Percentiles rank a stretch among this genome's conserved stretches.
These are phyloP conservation scores for Scelioninae gen. 1 DNA, from an alignment of 2,888 invertebrate genomes.

Conservation along the genomic window DNA sequence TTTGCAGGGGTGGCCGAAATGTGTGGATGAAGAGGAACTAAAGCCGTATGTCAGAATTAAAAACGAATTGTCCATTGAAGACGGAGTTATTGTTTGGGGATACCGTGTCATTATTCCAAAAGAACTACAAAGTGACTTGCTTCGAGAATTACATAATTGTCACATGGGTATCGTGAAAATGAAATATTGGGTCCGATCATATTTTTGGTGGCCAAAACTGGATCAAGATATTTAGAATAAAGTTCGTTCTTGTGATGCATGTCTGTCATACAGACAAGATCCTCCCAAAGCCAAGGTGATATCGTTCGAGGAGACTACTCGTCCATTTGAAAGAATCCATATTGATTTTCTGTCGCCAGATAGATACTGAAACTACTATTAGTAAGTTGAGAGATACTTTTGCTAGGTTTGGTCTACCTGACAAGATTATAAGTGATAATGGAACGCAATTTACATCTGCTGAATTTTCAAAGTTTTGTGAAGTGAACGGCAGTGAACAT, in stretches of 20 bases:
- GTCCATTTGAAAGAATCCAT: constrained; percentile 57
- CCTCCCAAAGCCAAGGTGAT: constrained; percentile 56
- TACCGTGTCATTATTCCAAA: constrained; percentile 69
- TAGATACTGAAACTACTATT: constrained; percentile 42
- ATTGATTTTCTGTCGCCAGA: constrained; percentile 62
- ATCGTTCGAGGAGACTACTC: constrained; percentile 49
- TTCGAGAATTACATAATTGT: constrained; percentile 55
- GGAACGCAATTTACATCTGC: constrained; percentile 55
- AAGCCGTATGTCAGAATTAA: constrained; percentile 10
- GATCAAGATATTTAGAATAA: constrained; percentile 62
- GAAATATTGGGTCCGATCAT: constrained; percentile 56
- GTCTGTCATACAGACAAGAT: constrained; percentile 39
- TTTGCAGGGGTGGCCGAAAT: constrained; percentile 69
- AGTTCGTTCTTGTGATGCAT: constrained; percentile 44
- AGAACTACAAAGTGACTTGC: constrained; percentile 25
- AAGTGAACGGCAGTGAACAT: constrained; percentile 23
- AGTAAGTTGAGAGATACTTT: constrained; percentile 57
- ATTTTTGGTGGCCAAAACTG: constrained; percentile 68
- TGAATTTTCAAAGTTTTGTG: constrained; percentile 49
- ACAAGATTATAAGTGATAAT: constrained; percentile 67
- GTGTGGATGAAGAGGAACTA: constrained; percentile 13
- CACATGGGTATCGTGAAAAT: constrained; percentile 66
- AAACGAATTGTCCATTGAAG: constrained; percentile 51
- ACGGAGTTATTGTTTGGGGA: constrained; percentile 70
- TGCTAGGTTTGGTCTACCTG: constrained; percentile 62